Evolutionary conservation across 2,797 vertebrate species (phyloP), one percentile per base, ranked within the genome.

Genomic region (Gymnoscopelus microlampas): DNA sequence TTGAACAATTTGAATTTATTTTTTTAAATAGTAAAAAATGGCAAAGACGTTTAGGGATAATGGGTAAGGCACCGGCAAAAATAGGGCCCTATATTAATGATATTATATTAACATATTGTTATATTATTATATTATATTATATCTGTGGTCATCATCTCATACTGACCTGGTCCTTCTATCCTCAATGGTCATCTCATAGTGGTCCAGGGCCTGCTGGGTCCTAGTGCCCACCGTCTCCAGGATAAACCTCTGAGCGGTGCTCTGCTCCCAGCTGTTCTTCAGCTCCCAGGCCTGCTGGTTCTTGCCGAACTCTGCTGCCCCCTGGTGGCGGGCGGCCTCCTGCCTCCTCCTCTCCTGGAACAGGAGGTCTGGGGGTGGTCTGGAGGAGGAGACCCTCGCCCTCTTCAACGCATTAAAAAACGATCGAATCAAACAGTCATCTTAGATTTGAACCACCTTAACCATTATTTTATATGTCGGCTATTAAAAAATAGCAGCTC

Each of bases 141-240:
- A 19, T 19, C 2, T 48, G 26, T 8, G 39, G 39, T 0, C 1
- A 5, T 35, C 35, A 39, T 3, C 7, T 44, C 2, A 2, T 7
- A 49, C 71, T 5, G 6, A 98, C 97, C 95, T 97, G 57, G 90
- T 85, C 73, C 94, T 93, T 12, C 94, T 93, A 32, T 93, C 86
- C 4, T 96, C 87, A 2, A 89, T 60, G 61, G 68, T 75, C 29
- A 84, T 73, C 59, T 90, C 68, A 29, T 93, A 93, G 1, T 88
- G 86, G 63, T 80, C 78, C 88, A 95, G 65, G 0, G 90, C 79
- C 0, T 74, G 85, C 0, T 74, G 80, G 7, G 95, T 85, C 19
- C 19, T 19, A 19, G 26, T 75, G 91, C 62, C 93, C 2, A 94
- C 68, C 0, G 77, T 51, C 0, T 63, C 76, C 3, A 84, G 78